Percentiles rank a stretch among this genome's conserved stretches.
These are phyloP conservation scores for Pteria penguin DNA, from an alignment of 2,888 invertebrate species.

Conservation along the genomic window DNA sequence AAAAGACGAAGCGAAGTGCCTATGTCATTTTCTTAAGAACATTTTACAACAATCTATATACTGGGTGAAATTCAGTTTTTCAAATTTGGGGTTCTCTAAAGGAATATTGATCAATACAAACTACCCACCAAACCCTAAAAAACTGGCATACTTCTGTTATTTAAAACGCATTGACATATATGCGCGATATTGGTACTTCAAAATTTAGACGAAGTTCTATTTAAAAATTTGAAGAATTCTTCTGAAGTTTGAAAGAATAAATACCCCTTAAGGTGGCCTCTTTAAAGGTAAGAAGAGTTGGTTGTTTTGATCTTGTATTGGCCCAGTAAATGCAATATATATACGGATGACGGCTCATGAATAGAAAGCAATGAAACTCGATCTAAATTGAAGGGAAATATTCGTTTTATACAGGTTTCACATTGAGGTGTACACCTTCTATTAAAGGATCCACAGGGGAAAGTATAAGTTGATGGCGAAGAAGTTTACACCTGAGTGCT, in stretches of 20 bases:
- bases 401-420: neutral
- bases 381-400: conserved; percentile 26
- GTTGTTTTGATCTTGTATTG: conserved; percentile 21
- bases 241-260: no score
- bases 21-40: neutral
- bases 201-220: no score
- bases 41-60: neutral
- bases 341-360: conserved; percentile 19
- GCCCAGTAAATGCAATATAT: conserved; percentile 25
- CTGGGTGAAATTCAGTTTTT: neutral
- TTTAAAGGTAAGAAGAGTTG: conserved; percentile 19
- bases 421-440: no score
- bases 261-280: neutral
- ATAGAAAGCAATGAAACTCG: conserved; percentile 18
- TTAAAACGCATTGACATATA: no score
- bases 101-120: no score
- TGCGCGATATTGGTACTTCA: no score
- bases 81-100: neutral
- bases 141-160: no score
- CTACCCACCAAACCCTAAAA: no score
- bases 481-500: no score
- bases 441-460: no score
- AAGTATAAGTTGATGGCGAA: no score
- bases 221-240: no score
- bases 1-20: neutral